These are phyloP conservation scores for Dendronephthya gigantea DNA, from an alignment of 64 coral and sea anemone species.

Conservation along the genomic window DNA sequence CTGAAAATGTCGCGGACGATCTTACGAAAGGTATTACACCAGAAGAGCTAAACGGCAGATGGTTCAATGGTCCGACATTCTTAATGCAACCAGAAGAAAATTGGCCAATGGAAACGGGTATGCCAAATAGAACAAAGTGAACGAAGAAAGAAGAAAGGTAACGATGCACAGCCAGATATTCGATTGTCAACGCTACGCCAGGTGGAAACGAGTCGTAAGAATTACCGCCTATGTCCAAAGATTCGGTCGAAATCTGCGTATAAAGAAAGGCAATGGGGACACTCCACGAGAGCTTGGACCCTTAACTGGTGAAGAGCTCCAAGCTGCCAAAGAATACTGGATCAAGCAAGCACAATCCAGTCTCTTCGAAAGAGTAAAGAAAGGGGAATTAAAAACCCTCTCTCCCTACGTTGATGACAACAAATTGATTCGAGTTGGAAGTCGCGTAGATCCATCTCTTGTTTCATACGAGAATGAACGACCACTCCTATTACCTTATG, in stretches of 20 bases:
- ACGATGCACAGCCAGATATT: not conserved
- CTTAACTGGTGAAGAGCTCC: not conserved
- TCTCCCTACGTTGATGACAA: not conserved
- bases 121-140: not conserved
- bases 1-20: not conserved
- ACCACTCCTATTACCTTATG: not conserved
- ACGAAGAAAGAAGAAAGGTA: not conserved
- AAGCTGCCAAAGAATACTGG: not conserved
- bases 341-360: not conserved
- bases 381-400: not conserved
- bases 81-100: not conserved
- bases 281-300: not conserved
- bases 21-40: not conserved
- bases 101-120: not conserved
- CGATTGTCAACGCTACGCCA: not conserved
- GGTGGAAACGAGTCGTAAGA: not conserved
- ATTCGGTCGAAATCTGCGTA: not conserved
- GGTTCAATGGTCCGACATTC: not conserved
- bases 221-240: not conserved
- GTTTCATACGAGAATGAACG: not conserved
- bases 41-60: not conserved
- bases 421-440: not conserved
- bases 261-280: not conserved
- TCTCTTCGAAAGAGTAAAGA: not conserved
- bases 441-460: not conserved